Conservation (phyloP, 2,888 invertebrate species). For the Clitarchus hookeri region DNA sequence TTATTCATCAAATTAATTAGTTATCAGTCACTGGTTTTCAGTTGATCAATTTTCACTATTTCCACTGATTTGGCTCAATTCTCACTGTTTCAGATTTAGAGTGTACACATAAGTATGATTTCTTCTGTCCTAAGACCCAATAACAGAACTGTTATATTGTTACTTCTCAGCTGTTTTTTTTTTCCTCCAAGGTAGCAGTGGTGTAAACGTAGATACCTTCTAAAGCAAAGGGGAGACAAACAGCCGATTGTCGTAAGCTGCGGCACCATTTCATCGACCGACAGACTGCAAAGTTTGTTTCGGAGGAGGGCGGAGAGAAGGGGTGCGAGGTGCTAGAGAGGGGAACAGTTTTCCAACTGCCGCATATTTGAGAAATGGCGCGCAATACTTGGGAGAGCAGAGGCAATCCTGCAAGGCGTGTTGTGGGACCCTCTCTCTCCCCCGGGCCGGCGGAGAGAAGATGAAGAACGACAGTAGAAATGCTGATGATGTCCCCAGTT, state of each 20-base stretch:
- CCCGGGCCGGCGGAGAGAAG: background rate
- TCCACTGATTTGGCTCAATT: too few relatives aligned
- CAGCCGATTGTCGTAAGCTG: background rate
- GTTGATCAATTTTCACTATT: too few relatives aligned
- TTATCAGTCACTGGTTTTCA: too few relatives aligned
- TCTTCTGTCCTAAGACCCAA: too few relatives aligned
- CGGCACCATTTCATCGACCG: background rate
- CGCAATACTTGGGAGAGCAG: background rate
- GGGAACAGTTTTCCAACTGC: background rate
- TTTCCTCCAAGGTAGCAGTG: too few relatives aligned
- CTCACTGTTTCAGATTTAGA: too few relatives aligned
- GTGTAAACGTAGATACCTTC: too few relatives aligned
- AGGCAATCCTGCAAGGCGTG: background rate
- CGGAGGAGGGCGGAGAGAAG: background rate
- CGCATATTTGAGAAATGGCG: conserved; percentile 14
- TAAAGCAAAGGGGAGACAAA: background rate
- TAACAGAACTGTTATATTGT: too few relatives aligned
- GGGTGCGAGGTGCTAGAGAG: background rate
- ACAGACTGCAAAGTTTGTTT: background rate
- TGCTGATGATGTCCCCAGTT: background rate
- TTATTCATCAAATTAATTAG: too few relatives aligned
- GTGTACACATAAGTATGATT: too few relatives aligned
- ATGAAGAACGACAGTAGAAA: background rate
- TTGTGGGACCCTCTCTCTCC: too few relatives aligned
- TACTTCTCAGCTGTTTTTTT: too few relatives aligned